Percentiles rank a stretch among this genome's conserved stretches.
These are phyloP conservation scores for Philaethria dido DNA, from an alignment of 2,888 invertebrate genomes.

Conservation along the genomic window DNA sequence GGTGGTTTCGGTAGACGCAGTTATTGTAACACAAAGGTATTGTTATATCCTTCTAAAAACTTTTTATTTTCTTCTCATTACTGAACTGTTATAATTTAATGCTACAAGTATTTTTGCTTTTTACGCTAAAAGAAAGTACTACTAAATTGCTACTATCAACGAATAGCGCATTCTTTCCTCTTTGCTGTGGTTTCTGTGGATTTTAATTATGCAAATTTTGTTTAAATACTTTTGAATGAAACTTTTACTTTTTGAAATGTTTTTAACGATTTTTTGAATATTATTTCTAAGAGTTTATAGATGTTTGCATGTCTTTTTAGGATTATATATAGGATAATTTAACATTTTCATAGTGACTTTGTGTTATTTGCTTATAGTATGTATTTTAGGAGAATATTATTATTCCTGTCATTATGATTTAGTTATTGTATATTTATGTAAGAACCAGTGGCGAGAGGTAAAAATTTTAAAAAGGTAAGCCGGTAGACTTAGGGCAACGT, in stretches of 20 bases:
- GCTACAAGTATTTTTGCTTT: not conserved
- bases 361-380: too few species aligned
- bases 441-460: too few species aligned
- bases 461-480: too few species aligned
- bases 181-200: slow-evolving; percentile 32
- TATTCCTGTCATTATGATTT: too few species aligned
- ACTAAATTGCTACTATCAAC: slow-evolving; percentile 31
- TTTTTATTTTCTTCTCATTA: not conserved
- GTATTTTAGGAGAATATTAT: too few species aligned
- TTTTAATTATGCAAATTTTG: slow-evolving; percentile 41
- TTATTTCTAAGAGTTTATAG: not conserved
- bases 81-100: slow-evolving; percentile 10
- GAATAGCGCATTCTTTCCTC: slow-evolving; percentile 27
- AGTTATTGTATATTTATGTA: too few species aligned
- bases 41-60: slow-evolving; percentile 3
- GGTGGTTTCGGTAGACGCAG: not conserved
- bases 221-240: slow-evolving; percentile 34
- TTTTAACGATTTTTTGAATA: slow-evolving; percentile 35
- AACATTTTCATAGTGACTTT: too few species aligned
- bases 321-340: too few species aligned
- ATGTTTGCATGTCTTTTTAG: not conserved
- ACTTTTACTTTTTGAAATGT: slow-evolving; percentile 24
- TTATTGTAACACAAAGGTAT: not conserved
- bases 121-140: not conserved
- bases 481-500: too few species aligned